Conservation (phyloP, 2,888 invertebrate species). For the Celastrina argiolus region DNA sequence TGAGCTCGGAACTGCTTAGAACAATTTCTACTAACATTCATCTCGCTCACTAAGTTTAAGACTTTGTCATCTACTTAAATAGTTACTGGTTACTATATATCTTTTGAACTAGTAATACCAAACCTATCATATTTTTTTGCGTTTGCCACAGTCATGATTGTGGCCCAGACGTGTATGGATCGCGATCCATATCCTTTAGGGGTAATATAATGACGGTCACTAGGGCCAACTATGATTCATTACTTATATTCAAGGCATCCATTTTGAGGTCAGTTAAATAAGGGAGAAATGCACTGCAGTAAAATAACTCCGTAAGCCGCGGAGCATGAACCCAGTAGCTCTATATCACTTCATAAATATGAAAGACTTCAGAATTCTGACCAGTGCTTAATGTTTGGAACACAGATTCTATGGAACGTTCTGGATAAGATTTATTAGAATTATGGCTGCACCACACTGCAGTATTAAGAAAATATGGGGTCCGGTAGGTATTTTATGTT, state of each 20-base stretch:
- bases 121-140: too few species aligned
- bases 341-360: background rate
- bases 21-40: too few species aligned
- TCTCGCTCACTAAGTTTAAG: too few species aligned
- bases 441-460: background rate
- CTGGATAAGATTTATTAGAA: background rate
- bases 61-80: too few species aligned
- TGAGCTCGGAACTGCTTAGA: too few species aligned
- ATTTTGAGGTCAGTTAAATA: background rate
- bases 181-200: too few species aligned
- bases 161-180: too few species aligned
- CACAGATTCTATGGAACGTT: slow-evolving; percentile 31
- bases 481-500: background rate
- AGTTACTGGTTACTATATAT: too few species aligned
- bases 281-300: background rate
- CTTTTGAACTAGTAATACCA: too few species aligned
- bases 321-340: background rate
- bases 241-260: background rate
- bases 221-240: too few species aligned
- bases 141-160: too few species aligned
- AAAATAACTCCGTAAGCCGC: background rate
- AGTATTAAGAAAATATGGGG: background rate
- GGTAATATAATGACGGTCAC: background rate
- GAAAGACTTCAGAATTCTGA: slow-evolving; percentile 11
- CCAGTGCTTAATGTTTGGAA: slow-evolving; percentile 29